Conservation (phyloP, 2,113 vertebrate species). For the Platysteira castanea region DNA sequence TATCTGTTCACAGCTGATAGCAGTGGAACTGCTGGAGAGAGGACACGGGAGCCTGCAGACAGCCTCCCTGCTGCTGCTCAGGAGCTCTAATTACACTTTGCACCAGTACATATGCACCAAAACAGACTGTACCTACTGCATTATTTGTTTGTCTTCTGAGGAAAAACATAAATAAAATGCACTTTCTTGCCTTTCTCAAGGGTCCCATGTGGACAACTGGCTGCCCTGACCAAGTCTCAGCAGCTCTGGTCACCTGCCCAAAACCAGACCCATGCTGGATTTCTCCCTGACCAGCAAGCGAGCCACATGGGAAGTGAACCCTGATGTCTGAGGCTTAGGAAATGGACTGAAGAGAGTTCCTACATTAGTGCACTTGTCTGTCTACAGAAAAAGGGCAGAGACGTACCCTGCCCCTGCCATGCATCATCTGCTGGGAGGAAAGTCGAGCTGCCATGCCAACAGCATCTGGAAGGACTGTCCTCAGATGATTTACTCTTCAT, state of each 20-base stretch:
- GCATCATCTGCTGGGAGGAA: background rate
- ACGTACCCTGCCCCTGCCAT: constrained; percentile 35
- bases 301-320: background rate
- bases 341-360: background rate
- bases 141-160: background rate
- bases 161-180: background rate
- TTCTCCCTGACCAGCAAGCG: background rate
- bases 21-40: background rate
- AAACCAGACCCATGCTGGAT: background rate
- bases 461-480: constrained; percentile 30
- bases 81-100: background rate
- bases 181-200: background rate
- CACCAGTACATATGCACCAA: background rate
- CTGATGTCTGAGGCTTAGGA: background rate
- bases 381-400: background rate
- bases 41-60: background rate
- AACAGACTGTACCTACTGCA: background rate
- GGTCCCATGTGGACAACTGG: accelerated
- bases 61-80: background rate
- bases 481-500: constrained; percentile 40
- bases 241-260: background rate
- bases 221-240: background rate
- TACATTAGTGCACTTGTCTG: background rate
- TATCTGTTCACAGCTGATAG: background rate
- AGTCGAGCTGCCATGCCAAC: background rate